Percentiles rank a stretch among this genome's conserved stretches.
Evolutionary conservation across 2,113 vertebrate genomes (phyloP).

Genomic region (Crotalus tigris): DNA sequence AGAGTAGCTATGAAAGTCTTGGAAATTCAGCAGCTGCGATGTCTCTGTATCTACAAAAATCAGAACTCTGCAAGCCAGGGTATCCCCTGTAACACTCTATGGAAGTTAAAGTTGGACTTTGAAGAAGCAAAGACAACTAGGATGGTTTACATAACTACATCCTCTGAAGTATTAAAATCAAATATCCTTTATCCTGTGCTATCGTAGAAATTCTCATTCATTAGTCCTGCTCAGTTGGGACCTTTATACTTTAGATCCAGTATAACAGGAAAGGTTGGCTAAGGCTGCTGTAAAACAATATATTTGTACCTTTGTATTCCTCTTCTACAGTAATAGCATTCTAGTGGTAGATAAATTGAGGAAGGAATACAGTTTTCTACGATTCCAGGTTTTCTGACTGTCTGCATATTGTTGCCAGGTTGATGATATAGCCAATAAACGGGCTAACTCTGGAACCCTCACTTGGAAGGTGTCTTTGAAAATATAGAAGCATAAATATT

Average conservation of each 20-base stretch:
- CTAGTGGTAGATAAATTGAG: not conserved
- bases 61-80: not conserved
- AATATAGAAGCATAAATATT: not conserved
- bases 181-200: not conserved
- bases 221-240: not conserved
- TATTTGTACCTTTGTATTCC: not conserved
- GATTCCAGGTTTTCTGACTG: not conserved
- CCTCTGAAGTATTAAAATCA: not conserved
- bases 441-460: not conserved
- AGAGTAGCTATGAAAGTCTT: not conserved
- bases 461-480: not conserved
- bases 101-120: not conserved
- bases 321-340: not conserved
- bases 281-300: not conserved
- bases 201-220: not conserved
- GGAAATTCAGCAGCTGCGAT: not conserved
- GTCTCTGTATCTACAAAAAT: not conserved
- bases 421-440: not conserved
- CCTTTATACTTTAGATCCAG: not conserved
- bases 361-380: not conserved
- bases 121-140: not conserved
- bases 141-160: not conserved
- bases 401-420: not conserved
- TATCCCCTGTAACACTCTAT: not conserved
- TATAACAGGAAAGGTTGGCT: not conserved